These are phyloP conservation scores for Drosophila repletoides DNA, from an alignment of 1,140 invertebrate genomes.

Conservation along the genomic window DNA sequence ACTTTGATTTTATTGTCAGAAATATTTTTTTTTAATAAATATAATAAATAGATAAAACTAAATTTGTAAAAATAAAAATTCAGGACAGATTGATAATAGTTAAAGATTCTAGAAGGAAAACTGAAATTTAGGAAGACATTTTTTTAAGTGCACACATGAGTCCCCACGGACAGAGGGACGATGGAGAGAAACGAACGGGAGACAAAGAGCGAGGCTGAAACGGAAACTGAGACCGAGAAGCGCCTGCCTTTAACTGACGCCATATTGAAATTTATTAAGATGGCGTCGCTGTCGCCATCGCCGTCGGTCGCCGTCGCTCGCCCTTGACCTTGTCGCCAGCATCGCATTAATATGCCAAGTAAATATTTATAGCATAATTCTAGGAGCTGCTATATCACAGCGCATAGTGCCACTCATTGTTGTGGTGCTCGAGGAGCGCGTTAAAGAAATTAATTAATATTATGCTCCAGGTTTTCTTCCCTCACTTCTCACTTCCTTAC, in stretches of 20 bases:
- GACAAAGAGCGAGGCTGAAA: neutral
- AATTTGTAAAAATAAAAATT: too few species aligned
- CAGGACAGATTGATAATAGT: too few species aligned
- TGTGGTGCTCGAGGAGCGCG: slow-evolving; percentile 56
- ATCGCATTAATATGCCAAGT: slow-evolving; percentile 76
- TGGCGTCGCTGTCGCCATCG: slow-evolving; percentile 43
- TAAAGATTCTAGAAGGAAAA: too few species aligned
- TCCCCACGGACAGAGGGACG: slow-evolving; percentile 17
- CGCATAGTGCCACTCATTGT: slow-evolving; percentile 74
- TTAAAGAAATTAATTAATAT: slow-evolving; percentile 81
- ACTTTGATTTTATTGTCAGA: slow-evolving; percentile 76
- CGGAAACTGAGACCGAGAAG: too few species aligned
- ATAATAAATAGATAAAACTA: too few species aligned
- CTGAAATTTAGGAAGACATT: neutral
- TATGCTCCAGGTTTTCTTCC: slow-evolving; percentile 34
- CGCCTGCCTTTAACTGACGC: slow-evolving; percentile 45
- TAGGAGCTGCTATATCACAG: slow-evolving; percentile 63
- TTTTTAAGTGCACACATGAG: too few species aligned
- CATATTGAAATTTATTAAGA: slow-evolving; percentile 80
- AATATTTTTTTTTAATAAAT: slow-evolving; percentile 31
- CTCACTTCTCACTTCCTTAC: slow-evolving; percentile 32
- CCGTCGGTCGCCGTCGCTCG: too few species aligned
- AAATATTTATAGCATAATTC: slow-evolving; percentile 81
- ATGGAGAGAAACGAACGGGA: neutral
- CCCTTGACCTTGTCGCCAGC: slow-evolving; percentile 39